Evolutionary conservation across 92 coral and sea anemone species (phyloP).

Genomic region (Heteractis magnifica): DNA sequence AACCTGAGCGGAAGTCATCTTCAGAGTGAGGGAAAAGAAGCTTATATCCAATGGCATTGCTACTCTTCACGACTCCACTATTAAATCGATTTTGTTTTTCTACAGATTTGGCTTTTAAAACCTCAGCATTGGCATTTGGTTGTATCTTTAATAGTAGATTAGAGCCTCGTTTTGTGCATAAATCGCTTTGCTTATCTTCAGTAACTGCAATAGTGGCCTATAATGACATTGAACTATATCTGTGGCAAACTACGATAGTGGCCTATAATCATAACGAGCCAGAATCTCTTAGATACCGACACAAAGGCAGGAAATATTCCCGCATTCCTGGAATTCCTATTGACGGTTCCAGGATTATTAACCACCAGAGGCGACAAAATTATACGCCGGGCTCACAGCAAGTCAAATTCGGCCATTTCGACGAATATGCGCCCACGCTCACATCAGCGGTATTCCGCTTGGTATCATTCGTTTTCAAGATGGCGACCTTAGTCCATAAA

Average conservation of each 20-base stretch:
- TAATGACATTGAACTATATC: too few relatives aligned
- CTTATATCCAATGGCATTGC: slow-evolving; percentile 30
- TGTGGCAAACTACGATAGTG: too few relatives aligned
- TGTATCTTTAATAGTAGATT: slow-evolving; percentile 28
- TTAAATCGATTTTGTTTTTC: slow-evolving; percentile 39
- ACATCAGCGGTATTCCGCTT: slow-evolving; percentile 19
- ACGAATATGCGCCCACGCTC: slow-evolving; percentile 32
- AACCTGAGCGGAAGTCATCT: too few relatives aligned
- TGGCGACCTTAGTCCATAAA: slow-evolving; percentile 34
- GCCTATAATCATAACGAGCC: too few relatives aligned
- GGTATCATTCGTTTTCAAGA: slow-evolving; percentile 18
- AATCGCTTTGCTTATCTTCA: too few relatives aligned
- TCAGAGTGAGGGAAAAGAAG: too few relatives aligned
- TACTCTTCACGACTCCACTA: slow-evolving; percentile 30
- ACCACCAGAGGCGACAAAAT: too few relatives aligned
- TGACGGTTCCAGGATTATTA: too few relatives aligned
- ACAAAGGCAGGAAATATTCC: too few relatives aligned
- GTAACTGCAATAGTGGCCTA: too few relatives aligned
- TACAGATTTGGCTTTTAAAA: not conserved
- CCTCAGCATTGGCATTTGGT: not conserved
- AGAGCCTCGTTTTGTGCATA: slow-evolving; percentile 28
- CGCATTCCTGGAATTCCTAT: too few relatives aligned
- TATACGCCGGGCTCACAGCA: slow-evolving; percentile 24
- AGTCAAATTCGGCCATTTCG: slow-evolving; percentile 27
- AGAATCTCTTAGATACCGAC: too few relatives aligned